Percentiles rank a stretch among this genome's conserved stretches.
phyloP scores from a whole-genome alignment of 2,888 invertebrate species.

The Lepeophtheirus nordmannii region DNA sequence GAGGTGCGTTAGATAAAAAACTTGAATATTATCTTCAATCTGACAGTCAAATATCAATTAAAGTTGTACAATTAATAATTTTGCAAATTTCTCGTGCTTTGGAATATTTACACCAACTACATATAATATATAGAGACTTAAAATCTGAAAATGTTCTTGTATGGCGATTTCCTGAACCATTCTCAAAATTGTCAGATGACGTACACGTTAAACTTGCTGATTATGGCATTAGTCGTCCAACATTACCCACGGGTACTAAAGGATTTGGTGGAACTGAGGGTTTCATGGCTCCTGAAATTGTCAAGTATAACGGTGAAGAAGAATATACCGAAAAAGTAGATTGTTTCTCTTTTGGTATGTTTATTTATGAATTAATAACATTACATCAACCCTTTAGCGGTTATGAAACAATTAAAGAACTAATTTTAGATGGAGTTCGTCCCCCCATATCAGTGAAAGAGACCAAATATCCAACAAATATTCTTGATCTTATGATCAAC shows the following conservation, averaged over 20 bases:
- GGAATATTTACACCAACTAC: conserved; percentile 80
- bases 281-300: conserved; percentile 98
- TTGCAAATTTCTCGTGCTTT: conserved; percentile 79
- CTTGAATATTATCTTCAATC: conserved; percentile 69
- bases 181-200: conserved; percentile 43
- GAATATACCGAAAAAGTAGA: conserved; percentile 98
- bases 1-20: conserved; percentile 70
- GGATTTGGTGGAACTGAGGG: conserved; percentile 98
- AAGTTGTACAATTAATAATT: conserved; percentile 65
- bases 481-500: conserved; percentile 83
- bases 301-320: conserved; percentile 93
- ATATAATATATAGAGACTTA: conserved; percentile 80
- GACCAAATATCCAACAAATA: conserved; percentile 67
- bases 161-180: conserved; percentile 82
- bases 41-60: conserved; percentile 62
- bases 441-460: conserved; percentile 71
- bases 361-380: conserved; percentile 84
- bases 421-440: conserved; percentile 81
- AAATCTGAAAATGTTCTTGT: conserved; percentile 95
- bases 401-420: conserved; percentile 89
- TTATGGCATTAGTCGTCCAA: conserved; percentile 80
- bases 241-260: conserved; percentile 76
- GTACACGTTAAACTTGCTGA: conserved; percentile 72
- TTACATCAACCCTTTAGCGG: conserved; percentile 88
- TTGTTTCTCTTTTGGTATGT: conserved; percentile 97